phyloP scores from a whole-genome alignment of 2,797 vertebrate genomes.

The Rhodeus uyekii region DNA sequence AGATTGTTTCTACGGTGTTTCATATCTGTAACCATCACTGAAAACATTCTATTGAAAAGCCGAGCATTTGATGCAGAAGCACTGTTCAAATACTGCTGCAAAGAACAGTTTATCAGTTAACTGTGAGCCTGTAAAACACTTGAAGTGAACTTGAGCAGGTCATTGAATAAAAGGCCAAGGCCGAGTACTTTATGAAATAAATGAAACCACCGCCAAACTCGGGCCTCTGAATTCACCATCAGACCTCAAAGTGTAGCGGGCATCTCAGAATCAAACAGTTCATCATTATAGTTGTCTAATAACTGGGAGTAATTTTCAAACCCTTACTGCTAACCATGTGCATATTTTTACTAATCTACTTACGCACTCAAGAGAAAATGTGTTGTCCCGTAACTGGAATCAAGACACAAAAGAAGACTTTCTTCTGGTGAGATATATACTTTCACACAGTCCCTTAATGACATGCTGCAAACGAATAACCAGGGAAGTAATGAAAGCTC shows the following conservation, averaged over 20 bases:
- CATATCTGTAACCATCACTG: constrained; percentile 26
- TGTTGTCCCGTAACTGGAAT: constrained; percentile 28
- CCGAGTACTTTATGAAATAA: constrained; percentile 24
- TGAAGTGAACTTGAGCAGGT: constrained; percentile 34
- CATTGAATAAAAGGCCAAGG: constrained; percentile 10
- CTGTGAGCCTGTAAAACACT: constrained; percentile 24
- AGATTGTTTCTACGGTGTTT: constrained; percentile 24
- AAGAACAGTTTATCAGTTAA: constrained; percentile 31
- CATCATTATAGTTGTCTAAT: constrained; percentile 33
- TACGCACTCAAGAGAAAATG: constrained; percentile 19
- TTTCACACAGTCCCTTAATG: constrained; percentile 39
- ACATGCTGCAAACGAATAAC: constrained; percentile 38
- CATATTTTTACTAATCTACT: constrained; percentile 44
- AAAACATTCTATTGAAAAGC: constrained; percentile 14
- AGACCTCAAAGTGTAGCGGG: constrained; percentile 22
- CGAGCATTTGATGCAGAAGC: constrained; percentile 12
- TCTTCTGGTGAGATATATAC: constrained; percentile 17
- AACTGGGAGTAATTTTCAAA: constrained; percentile 37
- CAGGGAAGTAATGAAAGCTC: constrained; percentile 41
- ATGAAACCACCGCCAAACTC: constrained; percentile 29
- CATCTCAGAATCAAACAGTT: constrained; percentile 38
- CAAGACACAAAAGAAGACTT: constrained; percentile 20
- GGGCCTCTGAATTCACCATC: constrained; percentile 22
- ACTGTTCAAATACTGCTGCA: not conserved
- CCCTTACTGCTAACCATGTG: constrained; percentile 33